Conservation (phyloP, 2,888 invertebrate genomes). For the Rotaria magnacalcarata region DNA sequence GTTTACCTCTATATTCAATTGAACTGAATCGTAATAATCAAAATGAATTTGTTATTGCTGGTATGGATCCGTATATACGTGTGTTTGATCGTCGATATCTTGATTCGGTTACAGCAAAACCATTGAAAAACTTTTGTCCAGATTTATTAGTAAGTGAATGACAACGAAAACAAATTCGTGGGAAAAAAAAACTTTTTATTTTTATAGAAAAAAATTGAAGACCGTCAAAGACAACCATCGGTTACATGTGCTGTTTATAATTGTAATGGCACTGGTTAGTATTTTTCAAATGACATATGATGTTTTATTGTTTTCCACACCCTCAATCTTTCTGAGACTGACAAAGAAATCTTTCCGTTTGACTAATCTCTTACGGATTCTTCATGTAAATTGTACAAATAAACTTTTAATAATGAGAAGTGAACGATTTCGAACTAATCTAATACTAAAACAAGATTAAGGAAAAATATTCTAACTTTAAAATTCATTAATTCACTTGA, state of each 20-base stretch:
- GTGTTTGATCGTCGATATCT: conserved; percentile 57
- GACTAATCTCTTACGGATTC: too few species aligned
- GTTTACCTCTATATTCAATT: conserved; percentile 78
- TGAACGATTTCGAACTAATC: too few species aligned
- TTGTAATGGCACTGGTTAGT: conserved; percentile 71
- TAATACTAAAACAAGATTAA: too few species aligned
- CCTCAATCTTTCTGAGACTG: too few species aligned
- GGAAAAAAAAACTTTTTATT: neutral
- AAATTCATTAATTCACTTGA: too few species aligned
- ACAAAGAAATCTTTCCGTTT: too few species aligned
- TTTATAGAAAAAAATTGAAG: conserved; percentile 39
- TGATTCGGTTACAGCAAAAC: conserved; percentile 50
- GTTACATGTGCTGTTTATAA: conserved; percentile 86
- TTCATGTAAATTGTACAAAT: too few species aligned
- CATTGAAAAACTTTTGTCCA: conserved; percentile 67
- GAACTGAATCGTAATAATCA: conserved; percentile 74
- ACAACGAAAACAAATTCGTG: neutral
- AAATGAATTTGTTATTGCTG: conserved; percentile 76
- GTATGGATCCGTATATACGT: conserved; percentile 71
- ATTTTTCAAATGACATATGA: neutral
- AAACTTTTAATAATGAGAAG: too few species aligned
- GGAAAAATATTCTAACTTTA: too few species aligned
- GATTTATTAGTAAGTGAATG: conserved; percentile 60
- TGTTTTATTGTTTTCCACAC: too few species aligned
- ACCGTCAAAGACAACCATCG: conserved; percentile 61